A percentile compares a stretch with the other conserved stretches of the same genome.
Evolutionary conservation across 2,888 invertebrate genomes (phyloP).

Genomic region (Melieria crassipennis): DNA sequence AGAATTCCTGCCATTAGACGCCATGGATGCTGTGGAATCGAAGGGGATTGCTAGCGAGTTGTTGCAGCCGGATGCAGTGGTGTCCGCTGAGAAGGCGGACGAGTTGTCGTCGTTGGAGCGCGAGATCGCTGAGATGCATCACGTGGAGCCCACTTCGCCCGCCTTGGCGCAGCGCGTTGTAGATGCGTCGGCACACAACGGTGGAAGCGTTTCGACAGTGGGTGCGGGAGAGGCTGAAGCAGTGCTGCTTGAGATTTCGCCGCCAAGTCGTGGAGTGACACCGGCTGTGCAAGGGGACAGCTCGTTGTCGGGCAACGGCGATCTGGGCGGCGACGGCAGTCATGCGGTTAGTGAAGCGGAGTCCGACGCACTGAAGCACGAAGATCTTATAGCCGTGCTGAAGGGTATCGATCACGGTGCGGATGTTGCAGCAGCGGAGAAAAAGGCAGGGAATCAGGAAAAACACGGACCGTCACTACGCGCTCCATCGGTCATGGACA

Average conservation of each 20-base stretch:
- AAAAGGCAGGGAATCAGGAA: background rate
- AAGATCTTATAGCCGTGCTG: slow-evolving; percentile 67
- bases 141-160: slow-evolving; percentile 40
- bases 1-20: background rate
- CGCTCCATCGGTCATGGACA: slow-evolving; percentile 14
- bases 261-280: slow-evolving; percentile 14
- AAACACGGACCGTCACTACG: background rate
- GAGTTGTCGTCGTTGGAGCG: slow-evolving; percentile 59
- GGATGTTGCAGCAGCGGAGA: slow-evolving; percentile 40
- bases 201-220: background rate
- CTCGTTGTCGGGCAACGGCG: slow-evolving; percentile 8
- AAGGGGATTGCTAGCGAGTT: slow-evolving; percentile 14
- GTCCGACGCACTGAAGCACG: slow-evolving; percentile 50
- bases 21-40: background rate
- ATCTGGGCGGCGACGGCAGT: slow-evolving; percentile 24
- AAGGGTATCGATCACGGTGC: slow-evolving; percentile 69
- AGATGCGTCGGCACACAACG: slow-evolving; percentile 4
- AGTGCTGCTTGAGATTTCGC: slow-evolving; percentile 35
- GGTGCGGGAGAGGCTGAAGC: background rate
- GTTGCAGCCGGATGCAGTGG: too few relatives aligned
- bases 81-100: slow-evolving; percentile 34
- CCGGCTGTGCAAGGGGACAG: background rate
- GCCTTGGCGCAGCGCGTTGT: slow-evolving; percentile 10
- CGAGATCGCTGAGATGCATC: slow-evolving; percentile 62
- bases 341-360: slow-evolving; percentile 9